A percentile compares a stretch with the other conserved stretches of the same genome.
Evolutionary conservation across 2,888 invertebrate genomes (phyloP).

Genomic region (Apantesis nais): DNA sequence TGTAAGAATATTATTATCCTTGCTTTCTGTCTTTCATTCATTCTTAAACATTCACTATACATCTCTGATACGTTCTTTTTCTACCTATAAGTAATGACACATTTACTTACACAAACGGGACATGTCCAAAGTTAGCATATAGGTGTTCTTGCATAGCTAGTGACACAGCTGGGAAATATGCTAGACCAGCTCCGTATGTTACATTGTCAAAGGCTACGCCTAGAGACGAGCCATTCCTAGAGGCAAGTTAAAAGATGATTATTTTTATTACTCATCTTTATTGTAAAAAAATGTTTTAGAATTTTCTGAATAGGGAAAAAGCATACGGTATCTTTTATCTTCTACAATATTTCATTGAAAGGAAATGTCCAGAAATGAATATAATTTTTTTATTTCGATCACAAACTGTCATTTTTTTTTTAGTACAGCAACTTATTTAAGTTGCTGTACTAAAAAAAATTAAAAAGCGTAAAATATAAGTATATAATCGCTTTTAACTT

Average conservation of each 20-base stretch:
- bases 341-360: too few relatives aligned
- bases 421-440: too few relatives aligned
- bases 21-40: too few relatives aligned
- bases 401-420: too few relatives aligned
- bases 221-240: constrained; percentile 90
- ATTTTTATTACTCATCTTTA: background rate
- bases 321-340: too few relatives aligned
- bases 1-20: too few relatives aligned
- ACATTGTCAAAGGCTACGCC: constrained; percentile 91
- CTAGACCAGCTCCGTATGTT: constrained; percentile 89
- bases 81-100: background rate
- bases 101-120: constrained; percentile 78
- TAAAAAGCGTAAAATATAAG: too few relatives aligned
- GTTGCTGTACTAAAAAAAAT: too few relatives aligned
- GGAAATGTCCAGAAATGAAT: background rate
- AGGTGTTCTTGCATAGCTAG: constrained; percentile 91
- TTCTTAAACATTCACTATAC: background rate
- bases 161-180: constrained; percentile 93
- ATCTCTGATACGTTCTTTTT: background rate
- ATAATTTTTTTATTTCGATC: background rate
- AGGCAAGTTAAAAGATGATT: constrained; percentile 18
- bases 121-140: constrained; percentile 91
- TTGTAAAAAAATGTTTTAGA: background rate
- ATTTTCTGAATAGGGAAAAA: background rate
- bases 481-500: too few relatives aligned